Evolutionary conservation across 2,797 vertebrate genomes (phyloP).

Genomic region (Pipistrellus kuhlii): DNA sequence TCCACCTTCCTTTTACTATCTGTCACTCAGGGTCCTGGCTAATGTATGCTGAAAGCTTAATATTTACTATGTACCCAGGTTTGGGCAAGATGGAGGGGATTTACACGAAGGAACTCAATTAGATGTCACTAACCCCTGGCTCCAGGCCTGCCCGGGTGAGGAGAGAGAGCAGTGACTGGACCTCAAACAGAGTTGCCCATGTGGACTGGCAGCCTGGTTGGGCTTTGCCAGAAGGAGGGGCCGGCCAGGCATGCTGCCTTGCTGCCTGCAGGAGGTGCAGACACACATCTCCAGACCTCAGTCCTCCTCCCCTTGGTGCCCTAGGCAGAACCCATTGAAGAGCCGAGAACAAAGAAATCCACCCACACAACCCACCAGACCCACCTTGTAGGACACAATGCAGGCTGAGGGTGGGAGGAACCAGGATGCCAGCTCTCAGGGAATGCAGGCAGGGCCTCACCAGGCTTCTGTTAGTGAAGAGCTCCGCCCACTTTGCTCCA

Average conservation of each 20-base stretch:
- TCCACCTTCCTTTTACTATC: neutral
- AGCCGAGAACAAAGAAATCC: neutral
- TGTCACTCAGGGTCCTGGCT: neutral
- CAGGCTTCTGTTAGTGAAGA: neutral
- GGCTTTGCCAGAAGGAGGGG: too few relatives aligned
- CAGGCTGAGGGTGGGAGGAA: neutral
- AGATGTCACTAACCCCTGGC: neutral
- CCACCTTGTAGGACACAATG: neutral
- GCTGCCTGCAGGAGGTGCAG: neutral
- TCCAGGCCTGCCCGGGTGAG: neutral
- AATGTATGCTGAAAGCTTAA: neutral
- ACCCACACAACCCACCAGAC: neutral
- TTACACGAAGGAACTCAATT: too few relatives aligned
- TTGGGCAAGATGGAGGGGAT: too few relatives aligned
- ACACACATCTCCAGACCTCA: accelerated
- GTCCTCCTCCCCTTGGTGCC: accelerated
- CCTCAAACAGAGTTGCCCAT: accelerated
- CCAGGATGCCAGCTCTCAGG: too few relatives aligned
- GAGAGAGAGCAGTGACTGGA: too few relatives aligned
- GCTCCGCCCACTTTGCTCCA: neutral
- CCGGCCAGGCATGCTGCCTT: too few relatives aligned
- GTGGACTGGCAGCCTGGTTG: too few relatives aligned
- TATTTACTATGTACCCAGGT: neutral
- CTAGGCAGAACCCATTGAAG: neutral
- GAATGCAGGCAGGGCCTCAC: neutral